Percentiles rank a stretch among this genome's conserved stretches.
phyloP scores from a whole-genome alignment of 2,888 invertebrate genomes.

The Plagiodera versicolora region DNA sequence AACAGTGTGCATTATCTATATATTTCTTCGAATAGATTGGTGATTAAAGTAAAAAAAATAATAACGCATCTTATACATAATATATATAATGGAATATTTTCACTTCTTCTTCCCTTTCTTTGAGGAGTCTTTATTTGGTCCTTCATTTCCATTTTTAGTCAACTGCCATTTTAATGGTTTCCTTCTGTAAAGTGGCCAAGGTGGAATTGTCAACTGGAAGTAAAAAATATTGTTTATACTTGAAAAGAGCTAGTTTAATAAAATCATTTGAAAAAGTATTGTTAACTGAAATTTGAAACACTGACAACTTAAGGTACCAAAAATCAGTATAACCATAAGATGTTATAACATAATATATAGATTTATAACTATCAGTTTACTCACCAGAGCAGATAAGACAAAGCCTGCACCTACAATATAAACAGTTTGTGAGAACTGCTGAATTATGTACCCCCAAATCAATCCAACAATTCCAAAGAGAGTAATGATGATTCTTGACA shows the following conservation, averaged over 20 bases:
- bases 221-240: neutral
- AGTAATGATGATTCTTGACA: slow-evolving; percentile 87
- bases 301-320: too few relatives aligned
- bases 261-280: too few relatives aligned
- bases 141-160: slow-evolving; percentile 52
- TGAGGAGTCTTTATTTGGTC: slow-evolving; percentile 29
- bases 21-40: too few relatives aligned
- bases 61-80: neutral
- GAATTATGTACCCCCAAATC: slow-evolving; percentile 89
- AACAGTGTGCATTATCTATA: too few relatives aligned
- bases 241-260: too few relatives aligned
- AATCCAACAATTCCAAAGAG: slow-evolving; percentile 90
- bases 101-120: slow-evolving; percentile 47
- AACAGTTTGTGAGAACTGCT: slow-evolving; percentile 94
- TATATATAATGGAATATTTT: neutral
- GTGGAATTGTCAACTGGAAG: slow-evolving; percentile 80
- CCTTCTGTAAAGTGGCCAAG: slow-evolving; percentile 94
- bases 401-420: slow-evolving; percentile 92
- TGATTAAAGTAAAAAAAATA: neutral
- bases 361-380: slow-evolving; percentile 40
- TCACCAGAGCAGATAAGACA: slow-evolving; percentile 78
- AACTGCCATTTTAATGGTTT: slow-evolving; percentile 89
- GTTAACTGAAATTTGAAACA: too few relatives aligned
- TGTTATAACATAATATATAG: too few relatives aligned
- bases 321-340: too few relatives aligned